Evolutionary conservation across 2,113 vertebrate species (phyloP).

Genomic region (Dromiciops gliroides): DNA sequence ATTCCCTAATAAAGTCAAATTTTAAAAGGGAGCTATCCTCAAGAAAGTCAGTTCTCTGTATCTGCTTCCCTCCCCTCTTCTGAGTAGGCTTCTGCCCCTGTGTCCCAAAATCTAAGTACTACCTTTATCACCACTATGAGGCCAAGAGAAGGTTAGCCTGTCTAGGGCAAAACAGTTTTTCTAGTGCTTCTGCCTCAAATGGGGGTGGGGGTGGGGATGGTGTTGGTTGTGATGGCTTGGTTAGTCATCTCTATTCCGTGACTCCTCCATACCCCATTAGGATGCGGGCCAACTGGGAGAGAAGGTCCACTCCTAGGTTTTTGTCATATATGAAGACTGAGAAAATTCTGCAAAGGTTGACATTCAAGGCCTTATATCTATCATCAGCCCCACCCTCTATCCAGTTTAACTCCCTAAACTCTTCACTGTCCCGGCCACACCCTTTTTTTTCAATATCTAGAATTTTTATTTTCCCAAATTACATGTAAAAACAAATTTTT

Average conservation of each 20-base stretch:
- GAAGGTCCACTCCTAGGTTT: neutral
- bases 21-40: conserved; percentile 51
- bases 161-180: neutral
- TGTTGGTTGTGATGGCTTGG: neutral
- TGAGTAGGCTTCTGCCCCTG: neutral
- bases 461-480: too few species aligned
- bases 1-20: conserved; percentile 71
- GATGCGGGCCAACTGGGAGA: neutral
- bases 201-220: too few species aligned
- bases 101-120: neutral
- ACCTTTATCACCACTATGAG: neutral
- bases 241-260: neutral
- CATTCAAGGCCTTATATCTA: neutral
- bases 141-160: neutral
- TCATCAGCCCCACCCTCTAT: neutral
- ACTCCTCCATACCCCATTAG: neutral
- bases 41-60: neutral
- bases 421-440: neutral
- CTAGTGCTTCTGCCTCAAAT: neutral
- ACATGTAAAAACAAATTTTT: too few species aligned
- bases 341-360: neutral
- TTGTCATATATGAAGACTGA: neutral
- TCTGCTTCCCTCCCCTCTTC: neutral
- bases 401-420: neutral
- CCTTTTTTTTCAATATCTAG: too few species aligned